phyloP scores from a whole-genome alignment of 2,888 invertebrate species.

The Drosophila mulleri region DNA sequence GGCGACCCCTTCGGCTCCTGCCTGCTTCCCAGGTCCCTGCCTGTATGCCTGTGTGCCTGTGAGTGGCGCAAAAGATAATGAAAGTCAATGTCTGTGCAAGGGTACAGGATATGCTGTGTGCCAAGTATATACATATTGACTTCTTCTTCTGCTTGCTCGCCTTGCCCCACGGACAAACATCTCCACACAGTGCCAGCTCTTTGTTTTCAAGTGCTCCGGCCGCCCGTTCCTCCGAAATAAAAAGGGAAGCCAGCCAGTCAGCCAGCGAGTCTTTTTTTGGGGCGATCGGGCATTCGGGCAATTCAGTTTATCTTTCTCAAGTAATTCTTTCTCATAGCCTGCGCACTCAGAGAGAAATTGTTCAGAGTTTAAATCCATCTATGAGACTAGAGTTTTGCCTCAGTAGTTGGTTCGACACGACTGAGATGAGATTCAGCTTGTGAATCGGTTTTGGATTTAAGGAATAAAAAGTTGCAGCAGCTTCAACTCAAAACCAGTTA shows the following conservation, averaged over 20 bases:
- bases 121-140: constrained; percentile 22
- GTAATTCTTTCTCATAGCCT: constrained; percentile 52
- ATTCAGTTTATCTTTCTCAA: constrained; percentile 44
- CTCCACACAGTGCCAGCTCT: constrained; percentile 56
- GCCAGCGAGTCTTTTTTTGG: constrained; percentile 4
- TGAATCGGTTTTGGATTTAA: too few species aligned
- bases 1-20: constrained; percentile 22
- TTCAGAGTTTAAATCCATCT: not conserved
- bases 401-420: too few species aligned
- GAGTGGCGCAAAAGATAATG: constrained; percentile 77
- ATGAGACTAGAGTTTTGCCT: too few species aligned
- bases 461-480: too few species aligned
- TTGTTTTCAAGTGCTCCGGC: constrained; percentile 47
- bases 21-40: constrained; percentile 5
- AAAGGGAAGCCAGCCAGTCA: constrained; percentile 4
- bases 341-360: not conserved
- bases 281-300: constrained; percentile 28
- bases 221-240: not conserved
- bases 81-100: constrained; percentile 78
- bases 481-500: not conserved
- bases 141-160: constrained; percentile 1
- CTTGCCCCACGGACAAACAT: constrained; percentile 17
- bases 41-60: constrained; percentile 1
- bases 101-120: constrained; percentile 73
- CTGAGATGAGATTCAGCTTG: too few species aligned